Evolutionary conservation across 2,888 invertebrate species (phyloP).

Genomic region (Tromatobia lineatoria): DNA sequence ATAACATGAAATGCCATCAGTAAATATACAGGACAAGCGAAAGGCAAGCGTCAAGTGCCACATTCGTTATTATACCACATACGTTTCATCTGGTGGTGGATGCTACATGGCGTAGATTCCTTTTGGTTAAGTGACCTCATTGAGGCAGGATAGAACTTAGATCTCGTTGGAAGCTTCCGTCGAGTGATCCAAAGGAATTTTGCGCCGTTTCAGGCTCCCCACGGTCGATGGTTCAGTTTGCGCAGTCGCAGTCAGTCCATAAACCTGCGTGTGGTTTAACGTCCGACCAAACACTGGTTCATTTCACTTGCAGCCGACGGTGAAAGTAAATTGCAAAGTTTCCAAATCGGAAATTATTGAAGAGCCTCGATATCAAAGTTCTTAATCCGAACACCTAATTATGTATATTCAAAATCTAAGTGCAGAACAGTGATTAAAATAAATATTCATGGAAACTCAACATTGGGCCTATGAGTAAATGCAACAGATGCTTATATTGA

Average conservation of each 20-base stretch:
- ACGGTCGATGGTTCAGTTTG: neutral
- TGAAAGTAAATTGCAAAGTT: neutral
- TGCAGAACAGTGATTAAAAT: neutral
- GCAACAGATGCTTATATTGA: too few species aligned
- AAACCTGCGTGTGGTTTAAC: neutral
- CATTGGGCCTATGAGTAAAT: too few species aligned
- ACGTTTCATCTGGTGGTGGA: neutral
- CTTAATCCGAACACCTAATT: neutral
- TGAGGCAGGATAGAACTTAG: slow-evolving; percentile 19
- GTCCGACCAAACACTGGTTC: slow-evolving; percentile 64
- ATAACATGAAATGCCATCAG: neutral
- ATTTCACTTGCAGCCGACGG: slow-evolving; percentile 57
- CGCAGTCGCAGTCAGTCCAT: neutral
- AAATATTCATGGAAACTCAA: too few species aligned
- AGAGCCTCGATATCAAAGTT: neutral
- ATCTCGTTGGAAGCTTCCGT: slow-evolving; percentile 14
- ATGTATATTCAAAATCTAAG: neutral
- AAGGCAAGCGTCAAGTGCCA: neutral
- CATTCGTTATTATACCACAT: neutral
- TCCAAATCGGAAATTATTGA: neutral
- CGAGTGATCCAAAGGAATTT: slow-evolving; percentile 13
- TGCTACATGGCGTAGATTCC: neutral
- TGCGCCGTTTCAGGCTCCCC: neutral
- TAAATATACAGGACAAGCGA: neutral
- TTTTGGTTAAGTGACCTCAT: slow-evolving; percentile 23